These are phyloP conservation scores for Alethe castanea DNA, from an alignment of 2,113 vertebrate species.

Conservation along the genomic window DNA sequence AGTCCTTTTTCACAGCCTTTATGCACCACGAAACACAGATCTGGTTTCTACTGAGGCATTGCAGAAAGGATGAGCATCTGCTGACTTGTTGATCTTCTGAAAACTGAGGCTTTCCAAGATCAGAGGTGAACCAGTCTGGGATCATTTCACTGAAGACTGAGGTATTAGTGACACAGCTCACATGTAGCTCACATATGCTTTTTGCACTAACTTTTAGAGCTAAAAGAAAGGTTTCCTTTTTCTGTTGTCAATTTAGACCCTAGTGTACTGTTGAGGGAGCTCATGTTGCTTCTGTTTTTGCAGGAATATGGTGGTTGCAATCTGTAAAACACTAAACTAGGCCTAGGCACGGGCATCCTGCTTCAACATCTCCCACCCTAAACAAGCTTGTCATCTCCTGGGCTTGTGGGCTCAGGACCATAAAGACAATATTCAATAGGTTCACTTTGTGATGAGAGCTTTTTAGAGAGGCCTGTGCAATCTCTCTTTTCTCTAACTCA, in stretches of 20 bases:
- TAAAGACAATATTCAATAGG: not conserved
- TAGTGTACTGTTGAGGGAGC: not conserved
- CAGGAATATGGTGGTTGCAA: not conserved
- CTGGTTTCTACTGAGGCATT: not conserved
- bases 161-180: not conserved
- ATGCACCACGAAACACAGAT: not conserved
- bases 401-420: not conserved
- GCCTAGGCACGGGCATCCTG: not conserved
- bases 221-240: not conserved
- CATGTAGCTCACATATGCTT: not conserved
- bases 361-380: not conserved
- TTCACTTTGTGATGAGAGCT: not conserved
- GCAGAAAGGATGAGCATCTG: not conserved
- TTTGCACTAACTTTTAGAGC: not conserved
- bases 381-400: not conserved
- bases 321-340: not conserved
- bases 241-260: not conserved
- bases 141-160: not conserved
- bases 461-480: not conserved
- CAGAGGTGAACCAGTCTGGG: not conserved
- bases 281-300: not conserved
- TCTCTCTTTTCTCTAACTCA: not conserved
- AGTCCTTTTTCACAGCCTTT: slow-evolving; percentile 34
- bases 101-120: not conserved
- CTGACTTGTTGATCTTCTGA: not conserved